Evolutionary conservation across 2,113 vertebrate species (phyloP).

Genomic region (Lycocorax pyrrhopterus): DNA sequence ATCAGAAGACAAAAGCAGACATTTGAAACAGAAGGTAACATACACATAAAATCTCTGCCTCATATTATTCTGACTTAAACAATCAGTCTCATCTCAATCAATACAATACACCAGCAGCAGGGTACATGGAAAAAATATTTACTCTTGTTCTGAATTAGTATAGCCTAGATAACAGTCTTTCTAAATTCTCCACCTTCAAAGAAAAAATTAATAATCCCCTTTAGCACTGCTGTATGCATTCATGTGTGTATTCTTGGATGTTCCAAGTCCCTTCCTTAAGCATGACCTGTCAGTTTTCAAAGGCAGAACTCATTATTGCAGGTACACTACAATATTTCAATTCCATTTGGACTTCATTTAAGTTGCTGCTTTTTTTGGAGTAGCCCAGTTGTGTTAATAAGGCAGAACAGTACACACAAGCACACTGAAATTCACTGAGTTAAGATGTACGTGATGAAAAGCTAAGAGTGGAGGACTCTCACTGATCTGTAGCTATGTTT

Average conservation of each 20-base stretch:
- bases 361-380: background rate
- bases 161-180: background rate
- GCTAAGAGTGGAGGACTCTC: background rate
- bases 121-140: background rate
- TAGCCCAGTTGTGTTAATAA: background rate
- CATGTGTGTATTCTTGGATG: background rate
- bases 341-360: background rate
- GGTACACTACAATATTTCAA: background rate
- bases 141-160: background rate
- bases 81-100: conserved; percentile 27
- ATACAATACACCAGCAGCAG: background rate
- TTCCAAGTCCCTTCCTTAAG: background rate
- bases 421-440: background rate
- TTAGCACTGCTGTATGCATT: background rate
- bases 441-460: background rate
- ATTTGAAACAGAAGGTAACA: conserved; percentile 73
- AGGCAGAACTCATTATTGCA: background rate
- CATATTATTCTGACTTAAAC: conserved; percentile 37
- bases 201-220: background rate
- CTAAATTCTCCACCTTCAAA: background rate
- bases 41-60: conserved; percentile 44
- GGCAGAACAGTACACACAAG: background rate
- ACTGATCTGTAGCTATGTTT: background rate
- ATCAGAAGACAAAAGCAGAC: conserved; percentile 84
- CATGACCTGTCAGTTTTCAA: background rate